Conservation (phyloP, 2,888 invertebrate genomes). For the Tetropium fuscum region DNA sequence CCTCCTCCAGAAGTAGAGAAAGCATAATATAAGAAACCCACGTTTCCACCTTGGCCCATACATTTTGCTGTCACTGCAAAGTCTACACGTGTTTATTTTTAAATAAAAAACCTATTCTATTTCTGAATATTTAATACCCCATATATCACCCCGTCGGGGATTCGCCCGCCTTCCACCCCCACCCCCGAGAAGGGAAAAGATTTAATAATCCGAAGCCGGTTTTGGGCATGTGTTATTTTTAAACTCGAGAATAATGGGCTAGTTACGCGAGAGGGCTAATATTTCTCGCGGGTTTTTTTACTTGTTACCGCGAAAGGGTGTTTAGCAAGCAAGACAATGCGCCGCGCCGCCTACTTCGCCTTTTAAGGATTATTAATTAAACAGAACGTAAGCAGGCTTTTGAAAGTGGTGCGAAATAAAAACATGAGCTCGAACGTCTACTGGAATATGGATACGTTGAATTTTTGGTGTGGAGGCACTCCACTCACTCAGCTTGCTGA, state of each 20-base stretch:
- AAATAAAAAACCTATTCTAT: constrained; percentile 40
- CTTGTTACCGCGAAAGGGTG: too few relatives aligned
- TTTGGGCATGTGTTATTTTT: constrained; percentile 34
- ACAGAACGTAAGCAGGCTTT: constrained; percentile 2
- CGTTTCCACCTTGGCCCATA: constrained; percentile 35
- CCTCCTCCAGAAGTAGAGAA: neutral
- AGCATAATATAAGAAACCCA: constrained; percentile 8
- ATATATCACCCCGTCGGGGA: constrained; percentile 39
- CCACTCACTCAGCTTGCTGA: too few relatives aligned
- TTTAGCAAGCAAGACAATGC: neutral
- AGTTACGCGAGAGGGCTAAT: constrained; percentile 38
- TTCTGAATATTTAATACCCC: constrained; percentile 41
- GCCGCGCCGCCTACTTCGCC: neutral
- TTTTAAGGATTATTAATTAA: constrained; percentile 4
- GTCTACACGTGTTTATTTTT: constrained; percentile 40
- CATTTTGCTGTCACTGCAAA: constrained; percentile 36
- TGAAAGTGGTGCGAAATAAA: neutral
- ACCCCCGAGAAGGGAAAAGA: constrained; percentile 22
- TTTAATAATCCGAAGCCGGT: constrained; percentile 29
- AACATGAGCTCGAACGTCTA: neutral
- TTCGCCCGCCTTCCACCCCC: constrained; percentile 27
- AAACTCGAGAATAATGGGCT: constrained; percentile 33
- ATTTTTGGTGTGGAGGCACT: too few relatives aligned
- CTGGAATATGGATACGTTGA: too few relatives aligned
- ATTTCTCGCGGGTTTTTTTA: constrained; percentile 5